Base-by-base conservation (phyloP, 1,140 invertebrate genomes). In the Cheumatopsyche charites region DNA sequence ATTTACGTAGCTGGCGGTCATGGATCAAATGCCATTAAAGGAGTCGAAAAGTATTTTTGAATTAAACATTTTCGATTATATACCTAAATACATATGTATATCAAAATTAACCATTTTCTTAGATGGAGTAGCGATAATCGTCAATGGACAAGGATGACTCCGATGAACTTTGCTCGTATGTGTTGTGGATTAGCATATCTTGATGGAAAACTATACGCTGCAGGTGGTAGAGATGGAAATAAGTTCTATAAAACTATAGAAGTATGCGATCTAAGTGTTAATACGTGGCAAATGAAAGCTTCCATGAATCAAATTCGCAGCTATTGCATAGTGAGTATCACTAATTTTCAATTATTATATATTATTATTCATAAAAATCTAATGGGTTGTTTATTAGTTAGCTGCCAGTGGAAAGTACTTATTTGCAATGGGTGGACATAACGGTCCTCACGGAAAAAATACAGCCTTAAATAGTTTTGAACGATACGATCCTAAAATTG, bases 41-140 rank as follows among this genome's bases (percentile, higher is more conserved):
- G 19, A 1, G 55, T 25, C 21, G 55, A 58, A 58, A 58, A n/a
- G 55, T 58, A 47, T n/a, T n/a, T n/a, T n/a, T n/a, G n/a, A n/a
- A n/a, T n/a, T n/a, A n/a, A n/a, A n/a, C n/a, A n/a, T n/a, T n/a
- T n/a, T n/a, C n/a, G n/a, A n/a, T n/a, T n/a, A n/a, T n/a, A n/a
- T n/a, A n/a, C n/a, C n/a, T n/a, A n/a, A n/a, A n/a, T n/a, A n/a
- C n/a, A n/a, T n/a, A n/a, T n/a, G n/a, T n/a, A n/a, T n/a, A n/a
- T n/a, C n/a, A n/a, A n/a, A 36, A 36, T 36, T 36, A 47, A 47
- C 4, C 13, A n/a, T 47, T 25, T 23, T 58, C 25, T 11, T 9
- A 58, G 55, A 58, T 58, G 7, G 2, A 23, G 25, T 58, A 1
- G 21, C 12, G 25, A 25, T 25, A 58, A 25, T 25, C 17, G 5